phyloP scores from a whole-genome alignment of 2,113 vertebrate genomes.

The Microtus oregoni region DNA sequence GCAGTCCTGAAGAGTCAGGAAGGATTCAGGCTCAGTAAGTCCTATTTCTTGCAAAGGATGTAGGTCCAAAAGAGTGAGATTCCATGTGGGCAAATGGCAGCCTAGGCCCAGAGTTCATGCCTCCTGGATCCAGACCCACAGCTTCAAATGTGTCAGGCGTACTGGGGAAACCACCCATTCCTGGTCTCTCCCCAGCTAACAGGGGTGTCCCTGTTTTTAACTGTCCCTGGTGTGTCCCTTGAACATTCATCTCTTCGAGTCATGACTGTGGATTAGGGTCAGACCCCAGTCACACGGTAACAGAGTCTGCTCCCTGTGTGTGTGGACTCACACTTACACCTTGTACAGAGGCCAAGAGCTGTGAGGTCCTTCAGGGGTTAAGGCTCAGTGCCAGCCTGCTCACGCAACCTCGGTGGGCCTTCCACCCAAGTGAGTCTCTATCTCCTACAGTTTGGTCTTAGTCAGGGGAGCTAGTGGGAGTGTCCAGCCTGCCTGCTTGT shows the following conservation, averaged over 20 bases:
- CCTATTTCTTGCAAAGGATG: not conserved
- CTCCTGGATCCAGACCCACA: not conserved
- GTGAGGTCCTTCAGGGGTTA: not conserved
- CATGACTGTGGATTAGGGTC: not conserved
- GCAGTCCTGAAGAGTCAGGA: not conserved
- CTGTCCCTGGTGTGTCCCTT: not conserved
- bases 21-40: rapidly evolving
- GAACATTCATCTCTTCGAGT: not conserved
- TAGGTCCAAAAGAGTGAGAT: not conserved
- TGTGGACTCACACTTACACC: not conserved
- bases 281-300: not conserved
- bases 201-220: not conserved
- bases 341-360: not conserved
- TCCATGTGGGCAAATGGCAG: not conserved
- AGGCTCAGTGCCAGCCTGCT: not conserved
- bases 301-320: no score
- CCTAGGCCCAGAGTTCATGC: not conserved
- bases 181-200: not conserved
- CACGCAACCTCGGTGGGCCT: rapidly evolving
- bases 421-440: not conserved
- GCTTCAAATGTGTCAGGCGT: no score
- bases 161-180: not conserved
- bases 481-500: not conserved
- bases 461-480: not conserved
- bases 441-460: not conserved